These are phyloP conservation scores for Saccostrea glomerata DNA, from an alignment of 1,140 invertebrate species.

Conservation along the genomic window DNA sequence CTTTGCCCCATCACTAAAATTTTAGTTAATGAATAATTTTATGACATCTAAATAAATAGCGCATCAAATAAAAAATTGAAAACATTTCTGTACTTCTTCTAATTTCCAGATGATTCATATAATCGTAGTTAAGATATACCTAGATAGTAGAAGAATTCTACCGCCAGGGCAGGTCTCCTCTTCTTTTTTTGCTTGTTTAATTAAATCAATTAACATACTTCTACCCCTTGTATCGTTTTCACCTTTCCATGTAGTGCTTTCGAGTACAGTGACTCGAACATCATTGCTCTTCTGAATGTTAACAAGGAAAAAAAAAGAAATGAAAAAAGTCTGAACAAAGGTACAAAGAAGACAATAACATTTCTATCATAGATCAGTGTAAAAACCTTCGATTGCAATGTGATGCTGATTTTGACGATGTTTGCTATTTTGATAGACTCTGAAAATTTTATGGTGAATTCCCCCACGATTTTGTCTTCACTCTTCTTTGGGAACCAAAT, in stretches of 20 bases:
- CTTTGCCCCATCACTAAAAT: slow-evolving; percentile 27
- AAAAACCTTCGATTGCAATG: neutral
- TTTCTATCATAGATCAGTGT: too few species aligned
- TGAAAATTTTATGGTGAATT: neutral
- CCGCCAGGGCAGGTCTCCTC: neutral
- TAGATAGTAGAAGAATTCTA: neutral
- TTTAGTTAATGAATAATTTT: too few species aligned
- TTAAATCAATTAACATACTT: neutral
- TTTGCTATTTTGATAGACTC: neutral
- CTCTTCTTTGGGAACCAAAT: neutral
- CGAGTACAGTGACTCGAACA: neutral
- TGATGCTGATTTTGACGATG: neutral
- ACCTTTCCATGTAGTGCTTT: neutral
- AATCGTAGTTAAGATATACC: neutral
- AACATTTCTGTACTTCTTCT: too few species aligned
- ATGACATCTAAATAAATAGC: too few species aligned
- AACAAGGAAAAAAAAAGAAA: too few species aligned
- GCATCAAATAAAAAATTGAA: too few species aligned
- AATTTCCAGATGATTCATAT: too few species aligned
- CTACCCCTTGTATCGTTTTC: neutral
- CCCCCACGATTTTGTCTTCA: neutral
- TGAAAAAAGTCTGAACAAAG: too few species aligned
- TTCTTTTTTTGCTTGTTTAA: neutral
- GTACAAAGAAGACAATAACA: too few species aligned
- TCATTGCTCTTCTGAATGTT: neutral